phyloP scores from a whole-genome alignment of 2,797 vertebrate genomes.

The Myripristis jacobus region DNA sequence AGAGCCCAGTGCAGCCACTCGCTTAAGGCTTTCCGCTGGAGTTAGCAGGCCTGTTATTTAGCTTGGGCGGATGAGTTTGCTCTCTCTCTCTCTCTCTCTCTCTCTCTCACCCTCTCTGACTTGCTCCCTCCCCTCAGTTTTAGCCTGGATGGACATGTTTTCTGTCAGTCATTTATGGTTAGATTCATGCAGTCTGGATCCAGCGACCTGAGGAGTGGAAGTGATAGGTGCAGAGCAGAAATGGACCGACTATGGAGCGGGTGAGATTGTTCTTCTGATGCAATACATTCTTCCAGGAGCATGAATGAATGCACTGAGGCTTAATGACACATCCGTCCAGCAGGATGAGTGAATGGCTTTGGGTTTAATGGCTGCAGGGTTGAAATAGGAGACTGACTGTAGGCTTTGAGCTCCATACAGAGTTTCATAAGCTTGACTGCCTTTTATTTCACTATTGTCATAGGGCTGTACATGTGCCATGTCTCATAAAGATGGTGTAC shows the following conservation, averaged over 20 bases:
- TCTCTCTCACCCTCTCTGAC: conserved; percentile 6
- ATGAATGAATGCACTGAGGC: conserved; percentile 42
- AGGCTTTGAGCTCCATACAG: conserved; percentile 24
- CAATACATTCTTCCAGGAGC: conserved; percentile 2
- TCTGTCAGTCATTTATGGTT: conserved; percentile 17
- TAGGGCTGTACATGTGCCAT: conserved; percentile 13
- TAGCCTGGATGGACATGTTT: conserved; percentile 20
- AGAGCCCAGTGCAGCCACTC: conserved; percentile 48
- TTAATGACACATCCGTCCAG: conserved; percentile 47
- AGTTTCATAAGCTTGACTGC: conserved; percentile 40
- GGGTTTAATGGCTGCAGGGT: conserved; percentile 42
- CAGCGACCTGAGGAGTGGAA: conserved; percentile 5
- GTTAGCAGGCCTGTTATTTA: conserved; percentile 72
- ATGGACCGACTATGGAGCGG: conserved; percentile 6
- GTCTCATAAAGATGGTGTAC: conserved; percentile 15
- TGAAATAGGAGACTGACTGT: conserved; percentile 42
- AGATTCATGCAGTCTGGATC: conserved; percentile 9
- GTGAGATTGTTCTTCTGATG: conserved; percentile 26
- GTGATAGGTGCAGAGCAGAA: conserved; percentile 22
- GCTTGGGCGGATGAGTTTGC: conserved; percentile 49
- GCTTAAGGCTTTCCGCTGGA: conserved; percentile 61
- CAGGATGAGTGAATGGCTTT: conserved; percentile 20
- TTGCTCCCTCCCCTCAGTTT: conserved; percentile 18
- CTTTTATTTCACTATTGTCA: conserved; percentile 48
- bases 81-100: conserved; percentile 14